Percentiles rank a stretch among this genome's conserved stretches.
Evolutionary conservation across 1,140 invertebrate genomes (phyloP).

Genomic region (Adelges cooleyi): DNA sequence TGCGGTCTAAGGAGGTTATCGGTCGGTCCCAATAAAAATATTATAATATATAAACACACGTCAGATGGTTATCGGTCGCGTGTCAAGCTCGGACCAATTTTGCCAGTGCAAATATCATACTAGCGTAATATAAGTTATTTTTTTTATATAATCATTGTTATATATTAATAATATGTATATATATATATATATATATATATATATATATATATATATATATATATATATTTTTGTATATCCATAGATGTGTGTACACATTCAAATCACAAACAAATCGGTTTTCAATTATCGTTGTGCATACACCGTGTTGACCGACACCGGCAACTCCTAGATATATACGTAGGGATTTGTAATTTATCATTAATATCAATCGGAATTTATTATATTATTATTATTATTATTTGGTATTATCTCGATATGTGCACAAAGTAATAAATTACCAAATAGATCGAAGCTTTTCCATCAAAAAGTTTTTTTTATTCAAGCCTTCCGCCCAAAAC

Average conservation of each 20-base stretch:
- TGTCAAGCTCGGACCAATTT: slow-evolving; percentile 21
- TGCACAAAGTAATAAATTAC: slow-evolving; percentile 16
- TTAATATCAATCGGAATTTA: slow-evolving; percentile 25
- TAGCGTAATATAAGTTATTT: too few species aligned
- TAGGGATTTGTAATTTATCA: slow-evolving; percentile 18
- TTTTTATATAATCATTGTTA: too few species aligned
- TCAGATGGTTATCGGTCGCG: slow-evolving; percentile 21
- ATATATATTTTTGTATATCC: not conserved
- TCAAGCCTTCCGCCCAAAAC: too few species aligned
- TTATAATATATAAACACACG: slow-evolving; percentile 5
- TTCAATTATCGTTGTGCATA: slow-evolving; percentile 14
- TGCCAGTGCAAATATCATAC: slow-evolving; percentile 18
- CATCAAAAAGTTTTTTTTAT: too few species aligned
- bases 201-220: too few species aligned
- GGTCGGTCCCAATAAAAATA: not conserved
- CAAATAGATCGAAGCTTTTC: not conserved
- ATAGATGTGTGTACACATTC: not conserved
- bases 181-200: too few species aligned
- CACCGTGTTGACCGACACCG: not conserved
- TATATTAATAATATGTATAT: too few species aligned
- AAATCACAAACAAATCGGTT: slow-evolving; percentile 1
- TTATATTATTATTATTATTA: slow-evolving; percentile 8
- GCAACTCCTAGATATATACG: not conserved
- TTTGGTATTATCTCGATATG: too few species aligned
- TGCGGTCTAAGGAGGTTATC: not conserved